Evolutionary conservation across 2,113 vertebrate genomes (phyloP), one percentile per base, ranked within the genome.

Genomic region (Carassius gibelio): DNA sequence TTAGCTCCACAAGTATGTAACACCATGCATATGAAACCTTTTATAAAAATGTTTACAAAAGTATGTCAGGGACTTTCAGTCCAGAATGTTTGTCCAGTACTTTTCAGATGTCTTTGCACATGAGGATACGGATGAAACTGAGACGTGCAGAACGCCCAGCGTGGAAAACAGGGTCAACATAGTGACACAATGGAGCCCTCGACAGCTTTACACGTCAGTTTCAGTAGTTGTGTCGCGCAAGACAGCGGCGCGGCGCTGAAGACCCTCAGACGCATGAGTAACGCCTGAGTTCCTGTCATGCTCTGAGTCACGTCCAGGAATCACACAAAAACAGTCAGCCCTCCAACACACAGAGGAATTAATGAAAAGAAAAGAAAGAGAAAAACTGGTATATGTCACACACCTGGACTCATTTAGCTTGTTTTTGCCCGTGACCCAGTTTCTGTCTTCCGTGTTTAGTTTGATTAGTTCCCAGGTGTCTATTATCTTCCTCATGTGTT

Each of bases 131-230:
- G 21, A 17, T 34, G 10, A 78, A 61, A 61, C 5, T 2, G 15
- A 52, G 45, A 21, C 2, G 5, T 42, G 26, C 26, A 66, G 4
- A 48, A 4, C 1, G 30, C 36, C 8, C 14, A n/a, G 6, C 5
- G 6, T 50, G 38, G 57, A 74, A 61, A 45, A 75, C 0, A 4
- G 30, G 34, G n/a, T n/a, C 34, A n/a, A 59, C 19, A 34, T n/a
- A 23, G 36, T 83, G 82, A 83, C 82, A 75, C 1, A 57, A 45
- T 61, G 72, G 71, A 76, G 36, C 2, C 30, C 55, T 38, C 52
- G 5, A 64, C 8, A n/a, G n/a, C 11, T 69, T 8, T 21, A 64
- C 30, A 84, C 15, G 57, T 84, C 82, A 64, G 21, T 64, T 17
- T 84, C 38, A 68, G 75, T 59, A n/a, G 8, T 9, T 57, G 1